Conservation (phyloP, 2,113 vertebrate species). For the Cavia porcellus region DNA sequence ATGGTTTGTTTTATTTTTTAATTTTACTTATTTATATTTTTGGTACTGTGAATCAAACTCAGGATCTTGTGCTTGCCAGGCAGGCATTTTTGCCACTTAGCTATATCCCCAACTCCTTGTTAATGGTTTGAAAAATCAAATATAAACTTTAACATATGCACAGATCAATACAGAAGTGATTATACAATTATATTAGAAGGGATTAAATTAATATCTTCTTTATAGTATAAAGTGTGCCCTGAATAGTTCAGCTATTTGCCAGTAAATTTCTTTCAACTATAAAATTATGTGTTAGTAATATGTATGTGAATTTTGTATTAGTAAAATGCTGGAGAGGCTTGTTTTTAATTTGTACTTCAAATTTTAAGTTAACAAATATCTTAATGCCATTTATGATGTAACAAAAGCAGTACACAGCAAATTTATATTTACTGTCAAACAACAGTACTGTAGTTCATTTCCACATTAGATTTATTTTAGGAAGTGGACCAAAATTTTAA, state of each 20-base stretch:
- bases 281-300: neutral
- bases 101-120: neutral
- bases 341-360: slow-evolving; percentile 47
- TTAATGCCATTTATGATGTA: neutral
- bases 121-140: neutral
- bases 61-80: no score
- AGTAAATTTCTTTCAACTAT: neutral
- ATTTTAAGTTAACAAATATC: neutral
- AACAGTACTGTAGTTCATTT: slow-evolving; percentile 5
- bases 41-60: no score
- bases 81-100: no score
- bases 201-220: slow-evolving; percentile 6
- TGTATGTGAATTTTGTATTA: slow-evolving; percentile 26
- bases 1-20: neutral
- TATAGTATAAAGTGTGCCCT: neutral
- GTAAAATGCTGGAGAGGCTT: neutral
- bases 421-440: neutral
- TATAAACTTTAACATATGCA: neutral
- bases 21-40: no score
- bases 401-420: neutral
- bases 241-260: slow-evolving; percentile 40
- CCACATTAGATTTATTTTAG: slow-evolving; percentile 31
- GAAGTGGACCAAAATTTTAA: neutral
- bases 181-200: neutral
- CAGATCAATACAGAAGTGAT: neutral